These are phyloP conservation scores for Cheilosia scutellata DNA, from an alignment of 2,888 invertebrate species.

Conservation along the genomic window DNA sequence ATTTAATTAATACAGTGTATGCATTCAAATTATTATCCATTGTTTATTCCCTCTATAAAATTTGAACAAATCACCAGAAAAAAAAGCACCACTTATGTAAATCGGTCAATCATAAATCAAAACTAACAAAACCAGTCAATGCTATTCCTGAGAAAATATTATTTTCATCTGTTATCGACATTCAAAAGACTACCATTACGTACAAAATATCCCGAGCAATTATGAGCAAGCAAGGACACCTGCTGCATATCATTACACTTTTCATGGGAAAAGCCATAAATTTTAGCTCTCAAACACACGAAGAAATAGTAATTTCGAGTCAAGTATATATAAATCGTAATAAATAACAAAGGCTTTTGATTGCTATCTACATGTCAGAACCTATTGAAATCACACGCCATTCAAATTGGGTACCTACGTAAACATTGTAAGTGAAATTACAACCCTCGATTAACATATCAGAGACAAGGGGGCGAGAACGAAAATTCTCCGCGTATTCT, in stretches of 20 bases:
- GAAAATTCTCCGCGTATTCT: background rate
- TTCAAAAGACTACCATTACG: conserved; percentile 11
- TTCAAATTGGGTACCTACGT: conserved; percentile 23
- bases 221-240: background rate
- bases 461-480: background rate
- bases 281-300: background rate
- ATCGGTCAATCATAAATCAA: conserved; percentile 43
- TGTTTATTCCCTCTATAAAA: background rate
- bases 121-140: conserved; percentile 21
- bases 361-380: conserved; percentile 1
- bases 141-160: conserved; percentile 1
- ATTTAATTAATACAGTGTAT: too few relatives aligned
- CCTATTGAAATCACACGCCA: conserved; percentile 13
- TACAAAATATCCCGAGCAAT: conserved; percentile 2
- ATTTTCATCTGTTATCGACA: conserved; percentile 36
- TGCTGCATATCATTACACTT: conserved; percentile 33
- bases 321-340: conserved; percentile 1
- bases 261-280: conserved; percentile 1
- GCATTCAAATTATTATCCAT: too few relatives aligned
- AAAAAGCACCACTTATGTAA: conserved; percentile 6
- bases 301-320: too few relatives aligned
- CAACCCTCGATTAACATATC: conserved; percentile 17
- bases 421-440: conserved; percentile 29
- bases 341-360: conserved; percentile 19
- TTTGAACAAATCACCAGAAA: conserved; percentile 13